A percentile compares a stretch with the other conserved stretches of the same genome.
These are phyloP conservation scores for Dromiciops gliroides DNA, from an alignment of 2,113 vertebrate genomes.

Conservation along the genomic window DNA sequence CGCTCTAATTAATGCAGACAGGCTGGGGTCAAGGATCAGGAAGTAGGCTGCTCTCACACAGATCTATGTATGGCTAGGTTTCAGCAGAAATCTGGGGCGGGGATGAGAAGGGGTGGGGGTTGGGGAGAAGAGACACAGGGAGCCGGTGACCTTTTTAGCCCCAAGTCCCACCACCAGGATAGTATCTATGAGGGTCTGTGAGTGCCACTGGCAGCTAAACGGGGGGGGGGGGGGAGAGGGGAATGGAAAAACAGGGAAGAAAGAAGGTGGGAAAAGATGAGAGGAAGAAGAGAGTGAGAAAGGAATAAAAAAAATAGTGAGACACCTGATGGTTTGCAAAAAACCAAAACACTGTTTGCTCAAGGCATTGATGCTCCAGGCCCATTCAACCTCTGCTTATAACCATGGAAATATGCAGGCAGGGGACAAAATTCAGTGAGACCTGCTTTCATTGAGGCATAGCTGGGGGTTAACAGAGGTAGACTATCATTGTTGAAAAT, in stretches of 20 bases:
- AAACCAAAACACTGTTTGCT: neutral
- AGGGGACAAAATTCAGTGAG: neutral
- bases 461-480: neutral
- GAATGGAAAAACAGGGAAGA: neutral
- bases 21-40: conserved; percentile 43
- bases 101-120: too few relatives aligned
- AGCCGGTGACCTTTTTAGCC: neutral
- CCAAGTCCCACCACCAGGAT: neutral
- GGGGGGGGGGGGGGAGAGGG: too few relatives aligned
- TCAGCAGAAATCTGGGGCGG: conserved; percentile 23
- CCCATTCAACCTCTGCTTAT: neutral
- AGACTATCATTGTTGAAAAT: neutral
- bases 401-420: neutral
- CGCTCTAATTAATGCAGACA: conserved; percentile 59
- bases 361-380: neutral
- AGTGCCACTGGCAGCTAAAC: neutral
- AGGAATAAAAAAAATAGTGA: neutral
- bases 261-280: neutral
- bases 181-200: neutral
- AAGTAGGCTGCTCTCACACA: conserved; percentile 22
- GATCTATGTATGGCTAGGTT: conserved; percentile 25
- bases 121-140: neutral
- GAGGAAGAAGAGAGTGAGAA: neutral
- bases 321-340: neutral
- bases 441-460: neutral